Base-by-base conservation (phyloP, 1,140 invertebrate species). In the Spodoptera litura region DNA sequence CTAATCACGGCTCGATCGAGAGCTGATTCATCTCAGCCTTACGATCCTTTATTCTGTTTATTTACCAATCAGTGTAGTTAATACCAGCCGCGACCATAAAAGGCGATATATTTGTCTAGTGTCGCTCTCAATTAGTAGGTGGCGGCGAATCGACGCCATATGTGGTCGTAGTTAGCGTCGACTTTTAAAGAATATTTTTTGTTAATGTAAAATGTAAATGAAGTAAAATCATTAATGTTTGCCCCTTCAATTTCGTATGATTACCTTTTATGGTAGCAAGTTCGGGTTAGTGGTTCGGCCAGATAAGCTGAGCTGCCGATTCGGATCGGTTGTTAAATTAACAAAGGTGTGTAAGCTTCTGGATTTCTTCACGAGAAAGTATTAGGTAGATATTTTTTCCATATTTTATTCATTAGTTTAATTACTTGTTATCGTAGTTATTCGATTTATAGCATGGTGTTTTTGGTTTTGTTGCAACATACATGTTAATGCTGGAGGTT, bases 71-170 rank as follows among this genome's bases (percentile, higher is more conserved):
- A 91, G 87, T 89, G 84, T 88, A 85, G 81, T 89, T 91, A 91
- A 90, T 91, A 87, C 87, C 82, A 75, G 82, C 82, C 86, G 88
- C 85, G 87, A 88, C 90, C 88, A 92, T 93, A 94, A 92, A 94
- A 91, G 91, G 90, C 86, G 88, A 91, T 91, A 87, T 91, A 92
- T 93, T 93, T 93, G 91, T 91, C 87, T 89, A 88, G 88, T 91
- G 91, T 92, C 90, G 90, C 86, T 91, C 89, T 86, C 87, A 91
- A 94, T 94, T 94, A 94, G 92, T 90, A 88, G 81, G 85, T 82
- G 87, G 85, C 89, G 87, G 88, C 85, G 87, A 92, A 92, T 90
- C 87, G 82, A 89, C 87, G 78, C 91, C 85, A 88, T 93, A 94
- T 94, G 90, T 92, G 91, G 90, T 92, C 91, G 83, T 49, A 79